phyloP scores from a whole-genome alignment of 2,888 invertebrate species.

The Tanytarsus gracilentus region DNA sequence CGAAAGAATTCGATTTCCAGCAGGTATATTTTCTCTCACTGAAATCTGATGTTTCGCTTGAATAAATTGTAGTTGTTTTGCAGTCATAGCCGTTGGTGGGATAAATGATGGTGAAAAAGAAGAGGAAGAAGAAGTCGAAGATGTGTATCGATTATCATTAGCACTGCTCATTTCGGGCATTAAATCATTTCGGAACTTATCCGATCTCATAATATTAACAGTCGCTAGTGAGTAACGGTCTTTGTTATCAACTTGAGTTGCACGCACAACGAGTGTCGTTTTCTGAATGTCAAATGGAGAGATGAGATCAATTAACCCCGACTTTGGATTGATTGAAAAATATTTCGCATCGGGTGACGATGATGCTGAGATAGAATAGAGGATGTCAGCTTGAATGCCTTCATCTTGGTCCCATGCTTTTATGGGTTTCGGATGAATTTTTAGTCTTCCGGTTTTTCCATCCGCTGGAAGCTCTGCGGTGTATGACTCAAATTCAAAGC shows the following conservation, averaged over 20 bases:
- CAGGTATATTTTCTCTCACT: constrained; percentile 66
- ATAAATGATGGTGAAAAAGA: too few relatives aligned
- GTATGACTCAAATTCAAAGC: constrained; percentile 66
- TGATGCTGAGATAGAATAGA: constrained; percentile 38
- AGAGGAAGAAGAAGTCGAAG: too few relatives aligned
- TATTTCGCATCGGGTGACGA: constrained; percentile 42
- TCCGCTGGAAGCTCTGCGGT: constrained; percentile 57
- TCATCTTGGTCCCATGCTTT: constrained; percentile 65
- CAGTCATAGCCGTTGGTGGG: too few relatives aligned
- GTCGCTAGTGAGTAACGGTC: constrained; percentile 83
- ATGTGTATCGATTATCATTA: constrained; percentile 32
- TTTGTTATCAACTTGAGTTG: constrained; percentile 73
- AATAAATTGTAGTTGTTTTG: constrained; percentile 47
- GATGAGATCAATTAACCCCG: constrained; percentile 38
- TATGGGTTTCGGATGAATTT: constrained; percentile 62
- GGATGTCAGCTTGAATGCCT: constrained; percentile 42
- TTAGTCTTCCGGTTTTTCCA: constrained; percentile 47
- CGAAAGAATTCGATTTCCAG: constrained; percentile 63
- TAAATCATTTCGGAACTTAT: constrained; percentile 4
- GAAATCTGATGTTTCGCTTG: constrained; percentile 60
- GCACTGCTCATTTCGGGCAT: constrained; percentile 32
- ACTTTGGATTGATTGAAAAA: constrained; percentile 42
- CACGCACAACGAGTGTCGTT: constrained; percentile 72
- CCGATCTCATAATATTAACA: constrained; percentile 48
- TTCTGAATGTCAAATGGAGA: constrained; percentile 54